Conservation (phyloP, 1,140 invertebrate species). For the Drosophila melanica region DNA sequence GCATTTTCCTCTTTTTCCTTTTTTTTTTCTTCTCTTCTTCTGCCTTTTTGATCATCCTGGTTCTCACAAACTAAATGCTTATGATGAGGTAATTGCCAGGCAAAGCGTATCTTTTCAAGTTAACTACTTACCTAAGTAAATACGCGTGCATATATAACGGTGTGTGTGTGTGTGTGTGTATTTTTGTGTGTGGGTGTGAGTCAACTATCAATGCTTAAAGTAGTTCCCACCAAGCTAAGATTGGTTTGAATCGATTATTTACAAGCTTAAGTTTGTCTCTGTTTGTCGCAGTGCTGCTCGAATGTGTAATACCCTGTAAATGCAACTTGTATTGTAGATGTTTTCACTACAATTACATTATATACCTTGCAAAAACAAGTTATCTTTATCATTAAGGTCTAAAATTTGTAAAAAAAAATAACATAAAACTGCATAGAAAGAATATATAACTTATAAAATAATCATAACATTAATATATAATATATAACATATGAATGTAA, state of each 20-base stretch:
- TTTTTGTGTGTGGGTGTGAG: constrained; percentile 2
- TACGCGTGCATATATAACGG: constrained; percentile 18
- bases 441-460: too few relatives aligned
- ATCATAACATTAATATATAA: too few relatives aligned
- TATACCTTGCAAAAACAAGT: too few relatives aligned
- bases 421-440: too few relatives aligned
- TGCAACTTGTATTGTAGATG: too few relatives aligned
- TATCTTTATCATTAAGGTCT: too few relatives aligned
- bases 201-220: constrained; percentile 23
- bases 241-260: constrained; percentile 12
- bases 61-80: constrained; percentile 34
- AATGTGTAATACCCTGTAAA: too few relatives aligned
- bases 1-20: not conserved
- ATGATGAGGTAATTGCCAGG: constrained; percentile 38
- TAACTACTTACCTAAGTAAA: constrained; percentile 48
- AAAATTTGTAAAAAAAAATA: too few relatives aligned
- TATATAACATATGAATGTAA: too few relatives aligned
- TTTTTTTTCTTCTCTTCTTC: constrained; percentile 11
- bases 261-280: too few relatives aligned
- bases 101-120: constrained; percentile 49
- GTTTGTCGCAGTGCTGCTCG: too few relatives aligned
- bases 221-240: constrained; percentile 11
- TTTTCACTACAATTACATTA: too few relatives aligned
- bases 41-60: constrained; percentile 14
- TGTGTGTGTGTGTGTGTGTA: constrained; percentile 10